A percentile compares a stretch with the other conserved stretches of the same genome.
Conservation (phyloP, 92 coral and sea anemone genomes). For the Palythoa grandiflora region DNA sequence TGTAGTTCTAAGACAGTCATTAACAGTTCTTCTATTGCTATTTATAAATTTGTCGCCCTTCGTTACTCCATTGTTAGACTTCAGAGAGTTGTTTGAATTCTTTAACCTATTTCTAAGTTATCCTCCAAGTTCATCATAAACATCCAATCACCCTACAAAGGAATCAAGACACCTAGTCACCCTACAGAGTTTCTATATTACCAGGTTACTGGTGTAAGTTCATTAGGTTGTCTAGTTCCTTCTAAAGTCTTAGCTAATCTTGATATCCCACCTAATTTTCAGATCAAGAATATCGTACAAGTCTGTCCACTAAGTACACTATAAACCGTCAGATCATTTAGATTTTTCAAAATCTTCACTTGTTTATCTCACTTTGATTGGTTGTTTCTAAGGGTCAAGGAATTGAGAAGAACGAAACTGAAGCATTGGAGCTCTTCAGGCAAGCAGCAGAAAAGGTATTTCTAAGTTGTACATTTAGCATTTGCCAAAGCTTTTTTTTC, state of each 20-base stretch:
- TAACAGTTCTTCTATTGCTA: too few species aligned
- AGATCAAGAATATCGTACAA: too few species aligned
- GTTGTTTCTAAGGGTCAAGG: slow-evolving; percentile 85
- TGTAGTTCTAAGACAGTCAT: too few species aligned
- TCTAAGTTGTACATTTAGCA: background rate
- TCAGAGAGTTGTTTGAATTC: too few species aligned
- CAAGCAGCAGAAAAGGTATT: slow-evolving; percentile 83
- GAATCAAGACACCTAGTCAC: background rate
- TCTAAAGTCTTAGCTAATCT: too few species aligned
- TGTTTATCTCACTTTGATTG: background rate
- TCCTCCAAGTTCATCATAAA: background rate
- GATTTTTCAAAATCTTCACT: too few species aligned
- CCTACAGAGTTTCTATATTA: background rate
- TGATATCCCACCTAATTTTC: too few species aligned
- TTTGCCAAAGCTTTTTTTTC: background rate
- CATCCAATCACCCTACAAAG: background rate
- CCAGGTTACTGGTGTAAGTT: background rate
- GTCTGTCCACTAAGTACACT: background rate
- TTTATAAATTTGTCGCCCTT: too few species aligned
- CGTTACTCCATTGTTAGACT: too few species aligned
- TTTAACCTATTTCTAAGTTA: background rate
- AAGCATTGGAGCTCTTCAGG: slow-evolving; percentile 79
- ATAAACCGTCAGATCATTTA: background rate
- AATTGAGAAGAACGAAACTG: slow-evolving; percentile 77
- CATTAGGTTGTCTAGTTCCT: too few species aligned